Evolutionary conservation across 2,888 invertebrate species (phyloP).

Genomic region (Agrotis ipsilon): DNA sequence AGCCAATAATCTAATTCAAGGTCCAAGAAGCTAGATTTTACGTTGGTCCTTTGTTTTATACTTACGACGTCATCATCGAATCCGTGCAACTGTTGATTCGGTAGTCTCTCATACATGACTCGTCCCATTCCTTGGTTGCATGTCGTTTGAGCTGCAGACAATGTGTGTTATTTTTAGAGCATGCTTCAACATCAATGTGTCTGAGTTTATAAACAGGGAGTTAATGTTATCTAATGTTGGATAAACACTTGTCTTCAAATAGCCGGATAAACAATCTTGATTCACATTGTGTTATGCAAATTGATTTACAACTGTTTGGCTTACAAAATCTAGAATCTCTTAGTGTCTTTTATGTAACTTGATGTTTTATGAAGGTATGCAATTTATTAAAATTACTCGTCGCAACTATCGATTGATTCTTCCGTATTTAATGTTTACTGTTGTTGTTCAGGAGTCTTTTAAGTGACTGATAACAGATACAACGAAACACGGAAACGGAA

Average conservation of each 20-base stretch:
- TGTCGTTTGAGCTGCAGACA: conserved; percentile 95
- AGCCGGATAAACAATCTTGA: conserved; percentile 1
- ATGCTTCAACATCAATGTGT: conserved; percentile 5
- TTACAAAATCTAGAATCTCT: background rate
- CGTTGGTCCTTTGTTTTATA: conserved; percentile 54
- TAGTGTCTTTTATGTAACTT: background rate
- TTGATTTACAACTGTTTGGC: background rate
- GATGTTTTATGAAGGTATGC: too few relatives aligned
- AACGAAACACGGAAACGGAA: conserved; percentile 35
- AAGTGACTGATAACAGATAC: conserved; percentile 17
- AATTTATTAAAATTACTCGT: background rate
- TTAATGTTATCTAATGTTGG: conserved; percentile 16
- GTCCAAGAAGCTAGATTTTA: background rate
- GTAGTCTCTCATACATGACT: conserved; percentile 96
- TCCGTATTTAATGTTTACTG: conserved; percentile 45
- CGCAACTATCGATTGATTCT: conserved; percentile 11
- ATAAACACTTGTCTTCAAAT: conserved; percentile 19
- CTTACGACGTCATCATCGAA: conserved; percentile 97
- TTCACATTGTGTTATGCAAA: conserved; percentile 1
- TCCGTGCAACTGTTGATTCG: conserved; percentile 97
- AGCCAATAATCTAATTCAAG: conserved; percentile 7
- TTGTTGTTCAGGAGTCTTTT: conserved; percentile 7
- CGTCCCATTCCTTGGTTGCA: conserved; percentile 97
- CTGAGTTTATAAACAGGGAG: conserved; percentile 35
- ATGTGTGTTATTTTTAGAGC: conserved; percentile 38